Conservation (phyloP, 2,888 invertebrate species). For the Trachelus stipa region DNA sequence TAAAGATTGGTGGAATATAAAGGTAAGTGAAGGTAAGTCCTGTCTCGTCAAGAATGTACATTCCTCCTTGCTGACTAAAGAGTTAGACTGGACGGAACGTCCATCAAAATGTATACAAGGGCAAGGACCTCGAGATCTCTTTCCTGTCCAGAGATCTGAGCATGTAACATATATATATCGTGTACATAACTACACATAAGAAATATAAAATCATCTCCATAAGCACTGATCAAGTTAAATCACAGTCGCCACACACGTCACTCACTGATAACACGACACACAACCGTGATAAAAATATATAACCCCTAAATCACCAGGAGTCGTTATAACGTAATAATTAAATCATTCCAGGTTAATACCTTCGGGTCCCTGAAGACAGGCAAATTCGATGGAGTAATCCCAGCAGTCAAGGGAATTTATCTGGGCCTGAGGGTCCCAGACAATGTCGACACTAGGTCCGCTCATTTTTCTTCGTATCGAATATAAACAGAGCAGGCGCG, state of each 20-base stretch:
- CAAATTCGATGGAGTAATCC: constrained; percentile 88
- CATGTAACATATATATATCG: neutral
- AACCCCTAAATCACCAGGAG: neutral
- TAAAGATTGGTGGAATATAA: neutral
- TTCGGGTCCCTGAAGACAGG: constrained; percentile 82
- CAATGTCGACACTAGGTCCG: constrained; percentile 61
- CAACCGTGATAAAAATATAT: neutral
- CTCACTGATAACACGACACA: neutral
- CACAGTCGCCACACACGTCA: neutral
- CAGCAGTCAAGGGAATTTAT: constrained; percentile 82
- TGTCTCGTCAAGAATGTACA: neutral
- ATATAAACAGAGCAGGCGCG: neutral
- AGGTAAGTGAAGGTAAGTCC: neutral
- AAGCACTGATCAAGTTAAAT: neutral
- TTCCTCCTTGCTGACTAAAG: neutral
- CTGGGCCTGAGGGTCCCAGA: constrained; percentile 64
- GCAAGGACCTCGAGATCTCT: neutral
- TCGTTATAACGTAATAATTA: neutral
- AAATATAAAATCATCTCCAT: neutral
- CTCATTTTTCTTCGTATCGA: constrained; percentile 45
- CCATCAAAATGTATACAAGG: neutral
- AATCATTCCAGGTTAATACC: constrained; percentile 66
- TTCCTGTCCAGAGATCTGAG: neutral
- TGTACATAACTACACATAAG: neutral
- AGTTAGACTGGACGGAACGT: neutral